A percentile compares a stretch with the other conserved stretches of the same genome.
Evolutionary conservation across 1,140 invertebrate genomes (phyloP).

Genomic region (Bombus breviceps): DNA sequence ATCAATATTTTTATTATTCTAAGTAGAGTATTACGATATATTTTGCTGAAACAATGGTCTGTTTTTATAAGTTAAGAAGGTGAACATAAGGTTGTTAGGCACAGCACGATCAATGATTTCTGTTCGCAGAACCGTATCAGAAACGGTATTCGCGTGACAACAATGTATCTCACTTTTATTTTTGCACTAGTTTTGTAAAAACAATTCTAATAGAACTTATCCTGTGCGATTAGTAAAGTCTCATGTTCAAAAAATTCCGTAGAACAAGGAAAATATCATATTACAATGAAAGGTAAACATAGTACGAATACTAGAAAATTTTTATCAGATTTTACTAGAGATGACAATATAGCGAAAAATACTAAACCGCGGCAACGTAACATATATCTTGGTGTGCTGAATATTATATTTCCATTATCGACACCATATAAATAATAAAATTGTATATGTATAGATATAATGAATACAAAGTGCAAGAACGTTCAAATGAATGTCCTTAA

Average conservation of each 20-base stretch:
- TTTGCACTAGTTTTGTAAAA: background rate
- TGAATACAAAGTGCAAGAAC: background rate
- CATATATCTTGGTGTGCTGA: background rate
- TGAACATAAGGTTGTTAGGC: too few species aligned
- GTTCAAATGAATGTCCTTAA: conserved; percentile 1
- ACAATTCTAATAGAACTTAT: background rate
- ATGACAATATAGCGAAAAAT: background rate
- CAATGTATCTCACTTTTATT: background rate
- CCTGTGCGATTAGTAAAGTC: background rate
- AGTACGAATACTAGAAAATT: background rate
- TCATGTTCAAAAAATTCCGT: background rate
- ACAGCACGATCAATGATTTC: conserved; percentile 22
- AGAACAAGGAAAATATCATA: background rate
- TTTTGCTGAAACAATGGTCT: background rate
- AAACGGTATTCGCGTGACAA: background rate
- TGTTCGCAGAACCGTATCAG: background rate
- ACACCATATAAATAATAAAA: background rate
- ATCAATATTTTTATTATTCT: background rate
- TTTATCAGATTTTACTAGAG: background rate
- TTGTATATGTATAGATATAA: background rate
- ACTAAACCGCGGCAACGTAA: too few species aligned
- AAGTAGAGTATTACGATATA: background rate
- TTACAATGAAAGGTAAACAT: background rate
- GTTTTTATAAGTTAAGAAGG: background rate
- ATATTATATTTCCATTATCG: background rate